Conservation (phyloP, 2,113 vertebrate genomes). For the Neodontobutis hainanensis region DNA sequence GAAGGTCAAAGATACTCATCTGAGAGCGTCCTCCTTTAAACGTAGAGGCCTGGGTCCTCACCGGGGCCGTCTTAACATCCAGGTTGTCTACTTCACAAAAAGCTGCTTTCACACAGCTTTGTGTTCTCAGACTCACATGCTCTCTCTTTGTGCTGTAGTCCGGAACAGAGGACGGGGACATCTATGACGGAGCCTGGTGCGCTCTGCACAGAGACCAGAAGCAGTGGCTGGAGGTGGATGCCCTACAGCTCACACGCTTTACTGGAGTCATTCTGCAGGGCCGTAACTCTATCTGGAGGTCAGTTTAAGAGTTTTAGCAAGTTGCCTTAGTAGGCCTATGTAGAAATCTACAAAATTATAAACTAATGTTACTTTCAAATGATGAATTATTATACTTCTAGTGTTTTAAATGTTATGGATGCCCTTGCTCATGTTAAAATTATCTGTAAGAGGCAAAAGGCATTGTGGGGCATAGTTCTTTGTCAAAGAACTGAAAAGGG, state of each 20-base stretch:
- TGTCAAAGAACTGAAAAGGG: too few relatives aligned
- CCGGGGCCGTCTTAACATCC: slow-evolving; percentile 91
- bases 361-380: too few relatives aligned
- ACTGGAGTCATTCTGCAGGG: slow-evolving; percentile 90
- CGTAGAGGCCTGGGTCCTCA: slow-evolving; percentile 88
- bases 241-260: slow-evolving; percentile 79
- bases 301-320: slow-evolving; percentile 6
- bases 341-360: too few relatives aligned
- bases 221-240: slow-evolving; percentile 90
- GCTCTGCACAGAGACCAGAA: slow-evolving; percentile 75
- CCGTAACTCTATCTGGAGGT: slow-evolving; percentile 94
- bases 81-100: slow-evolving; percentile 73
- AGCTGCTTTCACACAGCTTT: too few relatives aligned
- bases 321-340: neutral
- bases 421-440: too few relatives aligned
- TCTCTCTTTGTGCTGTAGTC: slow-evolving; percentile 76
- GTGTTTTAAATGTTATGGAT: too few relatives aligned
- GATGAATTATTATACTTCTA: too few relatives aligned
- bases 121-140: too few relatives aligned
- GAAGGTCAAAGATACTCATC: slow-evolving; percentile 86
- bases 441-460: too few relatives aligned
- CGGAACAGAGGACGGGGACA: slow-evolving; percentile 87
- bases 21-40: slow-evolving; percentile 88
- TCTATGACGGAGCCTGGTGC: slow-evolving; percentile 90
- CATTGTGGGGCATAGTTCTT: too few relatives aligned